Conservation (phyloP, 2,797 vertebrate genomes). For the Cottoperca gobio region DNA sequence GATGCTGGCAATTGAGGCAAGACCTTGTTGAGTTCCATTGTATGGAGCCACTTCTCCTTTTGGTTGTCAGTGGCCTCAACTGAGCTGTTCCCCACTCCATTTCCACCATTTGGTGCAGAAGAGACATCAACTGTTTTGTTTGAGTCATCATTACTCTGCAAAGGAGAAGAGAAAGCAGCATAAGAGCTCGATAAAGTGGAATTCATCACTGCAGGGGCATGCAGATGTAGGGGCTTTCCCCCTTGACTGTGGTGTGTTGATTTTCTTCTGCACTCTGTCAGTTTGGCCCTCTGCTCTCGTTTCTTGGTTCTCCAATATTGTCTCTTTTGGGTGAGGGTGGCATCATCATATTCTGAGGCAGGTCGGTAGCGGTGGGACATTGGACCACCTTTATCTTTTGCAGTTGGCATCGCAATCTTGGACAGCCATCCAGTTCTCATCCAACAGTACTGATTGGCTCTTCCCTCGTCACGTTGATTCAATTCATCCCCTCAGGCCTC, state of each 20-base stretch:
- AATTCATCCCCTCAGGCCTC: constrained; percentile 44
- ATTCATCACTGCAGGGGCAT: neutral
- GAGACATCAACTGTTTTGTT: constrained; percentile 20
- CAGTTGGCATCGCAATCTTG: constrained; percentile 69
- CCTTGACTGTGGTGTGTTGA: neutral
- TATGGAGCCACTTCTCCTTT: constrained; percentile 69
- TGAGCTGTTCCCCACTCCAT: constrained; percentile 3
- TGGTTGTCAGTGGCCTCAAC: constrained; percentile 29
- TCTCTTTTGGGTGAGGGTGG: constrained; percentile 82
- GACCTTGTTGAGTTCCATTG: constrained; percentile 61
- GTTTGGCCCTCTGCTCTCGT: constrained; percentile 84
- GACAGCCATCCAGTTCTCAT: constrained; percentile 60
- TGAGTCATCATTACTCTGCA: constrained; percentile 57
- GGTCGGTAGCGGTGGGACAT: constrained; percentile 77
- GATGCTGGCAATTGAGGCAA: constrained; percentile 53
- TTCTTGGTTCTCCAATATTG: constrained; percentile 89
- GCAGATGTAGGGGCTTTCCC: constrained; percentile 15
- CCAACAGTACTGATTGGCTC: constrained; percentile 25
- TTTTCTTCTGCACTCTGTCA: constrained; percentile 61
- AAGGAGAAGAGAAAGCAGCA: constrained; percentile 34
- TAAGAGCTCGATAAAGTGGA: constrained; percentile 25
- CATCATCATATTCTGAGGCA: constrained; percentile 80
- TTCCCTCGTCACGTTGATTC: constrained; percentile 18
- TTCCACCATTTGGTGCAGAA: constrained; percentile 25
- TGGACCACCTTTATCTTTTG: constrained; percentile 70